Conservation (phyloP, 2,888 invertebrate species). For the Cantharis rustica region DNA sequence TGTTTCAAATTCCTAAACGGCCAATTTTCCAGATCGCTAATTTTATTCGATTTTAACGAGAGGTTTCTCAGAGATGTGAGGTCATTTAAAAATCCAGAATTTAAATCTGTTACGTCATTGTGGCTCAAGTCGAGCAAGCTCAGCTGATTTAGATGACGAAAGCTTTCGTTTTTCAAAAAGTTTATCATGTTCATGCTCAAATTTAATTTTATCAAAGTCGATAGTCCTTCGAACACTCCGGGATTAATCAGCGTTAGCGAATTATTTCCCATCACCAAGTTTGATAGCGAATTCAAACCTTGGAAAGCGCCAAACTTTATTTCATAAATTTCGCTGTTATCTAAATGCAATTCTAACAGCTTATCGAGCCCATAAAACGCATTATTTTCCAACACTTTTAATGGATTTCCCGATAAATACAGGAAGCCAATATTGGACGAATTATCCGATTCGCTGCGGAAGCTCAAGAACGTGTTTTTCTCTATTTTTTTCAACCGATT, state of each 20-base stretch:
- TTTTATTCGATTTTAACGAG: conserved; percentile 12
- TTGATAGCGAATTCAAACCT: conserved; percentile 11
- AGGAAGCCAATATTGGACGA: conserved; percentile 11
- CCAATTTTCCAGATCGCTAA: conserved; percentile 9
- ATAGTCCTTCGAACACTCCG: conserved; percentile 3
- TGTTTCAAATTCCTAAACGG: conserved; percentile 7
- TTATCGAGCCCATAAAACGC: conserved; percentile 7
- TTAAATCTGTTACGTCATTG: conserved; percentile 12
- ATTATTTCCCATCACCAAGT: conserved; percentile 9
- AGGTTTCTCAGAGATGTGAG: conserved; percentile 14
- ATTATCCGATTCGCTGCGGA: not conserved
- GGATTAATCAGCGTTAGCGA: conserved; percentile 10
- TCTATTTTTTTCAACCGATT: conserved; percentile 7
- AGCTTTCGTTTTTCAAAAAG: conserved; percentile 11
- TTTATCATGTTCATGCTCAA: conserved; percentile 16
- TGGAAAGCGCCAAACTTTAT: conserved; percentile 15
- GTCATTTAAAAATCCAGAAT: conserved; percentile 7
- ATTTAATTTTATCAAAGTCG: conserved; percentile 12
- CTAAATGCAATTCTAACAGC: conserved; percentile 15
- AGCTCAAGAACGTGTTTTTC: not conserved
- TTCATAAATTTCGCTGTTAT: conserved; percentile 8
- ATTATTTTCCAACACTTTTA: conserved; percentile 9
- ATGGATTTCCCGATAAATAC: conserved; percentile 12
- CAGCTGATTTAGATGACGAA: conserved; percentile 12
- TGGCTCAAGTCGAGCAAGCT: conserved; percentile 12